phyloP scores from a whole-genome alignment of 2,888 invertebrate genomes.

The Hydrotaea diabolus region DNA sequence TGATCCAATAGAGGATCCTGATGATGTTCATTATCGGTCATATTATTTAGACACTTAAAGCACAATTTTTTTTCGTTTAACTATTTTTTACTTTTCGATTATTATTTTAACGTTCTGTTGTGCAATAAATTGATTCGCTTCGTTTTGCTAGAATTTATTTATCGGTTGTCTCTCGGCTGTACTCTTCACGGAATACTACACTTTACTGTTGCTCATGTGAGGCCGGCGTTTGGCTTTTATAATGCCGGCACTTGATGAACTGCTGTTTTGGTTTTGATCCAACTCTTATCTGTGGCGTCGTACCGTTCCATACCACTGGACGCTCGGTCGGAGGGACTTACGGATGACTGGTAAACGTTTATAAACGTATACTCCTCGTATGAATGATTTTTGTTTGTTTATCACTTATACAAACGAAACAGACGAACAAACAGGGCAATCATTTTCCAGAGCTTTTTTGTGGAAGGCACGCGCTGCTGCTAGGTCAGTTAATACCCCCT shows the following conservation, averaged over 20 bases:
- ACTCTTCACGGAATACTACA: neutral
- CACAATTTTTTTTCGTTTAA: neutral
- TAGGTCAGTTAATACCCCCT: neutral
- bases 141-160: neutral
- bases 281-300: conserved; percentile 1
- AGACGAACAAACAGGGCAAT: neutral
- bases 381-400: neutral
- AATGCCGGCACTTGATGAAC: neutral
- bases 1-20: conserved; percentile 59
- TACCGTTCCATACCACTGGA: neutral
- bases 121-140: neutral
- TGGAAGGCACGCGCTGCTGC: neutral
- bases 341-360: conserved; percentile 2
- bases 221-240: neutral
- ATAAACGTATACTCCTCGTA: neutral
- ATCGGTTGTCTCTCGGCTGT: neutral
- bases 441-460: neutral
- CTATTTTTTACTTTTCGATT: neutral
- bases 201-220: neutral
- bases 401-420: neutral
- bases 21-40: conserved; percentile 68
- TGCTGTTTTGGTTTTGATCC: conserved; percentile 16
- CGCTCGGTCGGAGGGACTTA: neutral
- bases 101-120: neutral
- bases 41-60: conserved; percentile 31